phyloP scores from a whole-genome alignment of 2,797 vertebrate species.

The Danio albolineatus region DNA sequence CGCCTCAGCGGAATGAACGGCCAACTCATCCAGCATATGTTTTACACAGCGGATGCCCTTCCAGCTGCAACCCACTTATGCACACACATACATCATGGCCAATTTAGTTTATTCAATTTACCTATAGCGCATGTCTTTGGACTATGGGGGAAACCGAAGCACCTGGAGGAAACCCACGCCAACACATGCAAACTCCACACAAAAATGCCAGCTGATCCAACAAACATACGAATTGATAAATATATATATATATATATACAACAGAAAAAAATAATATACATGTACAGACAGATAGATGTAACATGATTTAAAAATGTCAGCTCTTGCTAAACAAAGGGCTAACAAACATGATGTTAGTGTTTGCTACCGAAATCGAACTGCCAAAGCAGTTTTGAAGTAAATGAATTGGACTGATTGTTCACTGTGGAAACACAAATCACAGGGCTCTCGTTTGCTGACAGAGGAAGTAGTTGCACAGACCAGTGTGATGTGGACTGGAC shows the following conservation, averaged over 20 bases:
- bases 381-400: background rate
- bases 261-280: background rate
- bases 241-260: background rate
- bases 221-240: background rate
- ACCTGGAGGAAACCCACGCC: no score
- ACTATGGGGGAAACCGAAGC: no score
- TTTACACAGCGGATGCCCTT: no score
- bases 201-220: no score
- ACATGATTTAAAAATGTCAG: background rate
- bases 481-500: conserved; percentile 47
- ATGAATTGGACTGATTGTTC: conserved; percentile 13
- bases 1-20: no score
- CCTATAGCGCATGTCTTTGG: no score
- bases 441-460: conserved; percentile 15
- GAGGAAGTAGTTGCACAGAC: conserved; percentile 35
- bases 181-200: no score
- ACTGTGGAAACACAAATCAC: conserved; percentile 36
- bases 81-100: no score
- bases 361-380: background rate
- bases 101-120: no score
- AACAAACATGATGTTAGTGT: background rate
- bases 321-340: background rate
- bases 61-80: no score
- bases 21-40: no score
- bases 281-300: background rate